Percentiles rank a stretch among this genome's conserved stretches.
phyloP scores from a whole-genome alignment of 2,797 vertebrate genomes.

The Rachycentron canadum region DNA sequence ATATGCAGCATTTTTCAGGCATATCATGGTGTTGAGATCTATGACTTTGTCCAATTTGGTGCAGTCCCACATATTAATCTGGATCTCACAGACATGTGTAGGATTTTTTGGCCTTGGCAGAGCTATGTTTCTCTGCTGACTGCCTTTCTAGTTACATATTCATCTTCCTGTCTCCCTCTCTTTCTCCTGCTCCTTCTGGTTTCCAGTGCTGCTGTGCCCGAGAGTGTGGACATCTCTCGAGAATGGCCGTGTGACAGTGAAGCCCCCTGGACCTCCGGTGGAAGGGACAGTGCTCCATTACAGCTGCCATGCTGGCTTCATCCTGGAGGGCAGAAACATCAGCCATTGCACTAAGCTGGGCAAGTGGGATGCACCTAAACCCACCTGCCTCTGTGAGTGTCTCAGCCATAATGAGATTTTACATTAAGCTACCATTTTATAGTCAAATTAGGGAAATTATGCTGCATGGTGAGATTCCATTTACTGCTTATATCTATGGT shows the following conservation, averaged over 20 bases:
- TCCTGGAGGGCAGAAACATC: slow-evolving; percentile 89
- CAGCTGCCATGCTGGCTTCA: slow-evolving; percentile 91
- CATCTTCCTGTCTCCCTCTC: slow-evolving; percentile 5
- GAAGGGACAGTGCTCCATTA: slow-evolving; percentile 91
- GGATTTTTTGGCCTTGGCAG: no score
- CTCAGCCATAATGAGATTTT: not conserved
- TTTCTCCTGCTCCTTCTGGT: not conserved
- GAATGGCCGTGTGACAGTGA: slow-evolving; percentile 88
- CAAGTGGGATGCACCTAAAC: slow-evolving; percentile 93
- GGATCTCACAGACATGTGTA: no score
- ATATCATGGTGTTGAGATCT: no score
- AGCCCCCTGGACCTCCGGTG: slow-evolving; percentile 88
- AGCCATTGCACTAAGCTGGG: slow-evolving; percentile 93
- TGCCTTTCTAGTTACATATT: not conserved
- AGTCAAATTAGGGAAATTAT: not conserved
- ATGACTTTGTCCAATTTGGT: no score
- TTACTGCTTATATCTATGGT: not conserved
- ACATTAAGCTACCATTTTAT: not conserved
- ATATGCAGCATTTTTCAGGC: no score
- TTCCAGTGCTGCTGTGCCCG: slow-evolving; percentile 90
- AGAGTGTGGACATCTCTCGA: slow-evolving; percentile 91
- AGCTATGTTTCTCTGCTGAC: no score
- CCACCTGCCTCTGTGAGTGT: slow-evolving; percentile 92
- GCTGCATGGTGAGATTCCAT: not conserved
- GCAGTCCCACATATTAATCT: no score